phyloP scores from a whole-genome alignment of 2,797 vertebrate species.

The Peromyscus eremicus region DNA sequence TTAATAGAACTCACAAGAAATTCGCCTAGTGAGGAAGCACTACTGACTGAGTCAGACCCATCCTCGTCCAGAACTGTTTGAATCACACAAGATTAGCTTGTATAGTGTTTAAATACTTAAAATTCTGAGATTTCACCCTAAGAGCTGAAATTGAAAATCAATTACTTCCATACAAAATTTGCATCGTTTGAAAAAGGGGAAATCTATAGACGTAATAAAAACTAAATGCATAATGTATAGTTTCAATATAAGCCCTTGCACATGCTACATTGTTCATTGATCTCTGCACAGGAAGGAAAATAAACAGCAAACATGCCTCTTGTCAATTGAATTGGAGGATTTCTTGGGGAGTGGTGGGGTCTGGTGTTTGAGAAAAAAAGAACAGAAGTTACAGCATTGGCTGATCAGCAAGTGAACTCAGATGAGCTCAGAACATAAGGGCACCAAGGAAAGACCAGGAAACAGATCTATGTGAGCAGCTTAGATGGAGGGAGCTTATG shows the following conservation, averaged over 20 bases:
- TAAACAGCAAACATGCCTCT: background rate
- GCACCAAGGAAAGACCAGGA: background rate
- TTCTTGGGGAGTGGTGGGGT: background rate
- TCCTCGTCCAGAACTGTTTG: background rate
- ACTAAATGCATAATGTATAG: background rate
- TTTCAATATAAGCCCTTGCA: background rate
- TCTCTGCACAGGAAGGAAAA: slow-evolving; percentile 3
- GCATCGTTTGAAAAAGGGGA: slow-evolving; percentile 24
- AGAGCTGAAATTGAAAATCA: slow-evolving; percentile 27
- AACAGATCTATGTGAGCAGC: background rate
- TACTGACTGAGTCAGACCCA: background rate
- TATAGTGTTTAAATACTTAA: background rate
- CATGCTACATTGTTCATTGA: background rate
- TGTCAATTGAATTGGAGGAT: background rate
- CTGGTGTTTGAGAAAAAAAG: background rate
- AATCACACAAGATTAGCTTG: background rate
- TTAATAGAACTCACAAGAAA: background rate
- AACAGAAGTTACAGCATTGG: background rate
- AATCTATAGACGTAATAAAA: slow-evolving; percentile 47
- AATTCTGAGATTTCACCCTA: slow-evolving; percentile 36
- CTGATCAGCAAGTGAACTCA: background rate
- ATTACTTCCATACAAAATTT: background rate
- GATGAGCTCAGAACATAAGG: background rate
- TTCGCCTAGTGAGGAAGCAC: background rate
- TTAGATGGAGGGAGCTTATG: background rate